A percentile compares a stretch with the other conserved stretches of the same genome.
Evolutionary conservation across 2,797 vertebrate genomes (phyloP).

Genomic region (Mus caroli): DNA sequence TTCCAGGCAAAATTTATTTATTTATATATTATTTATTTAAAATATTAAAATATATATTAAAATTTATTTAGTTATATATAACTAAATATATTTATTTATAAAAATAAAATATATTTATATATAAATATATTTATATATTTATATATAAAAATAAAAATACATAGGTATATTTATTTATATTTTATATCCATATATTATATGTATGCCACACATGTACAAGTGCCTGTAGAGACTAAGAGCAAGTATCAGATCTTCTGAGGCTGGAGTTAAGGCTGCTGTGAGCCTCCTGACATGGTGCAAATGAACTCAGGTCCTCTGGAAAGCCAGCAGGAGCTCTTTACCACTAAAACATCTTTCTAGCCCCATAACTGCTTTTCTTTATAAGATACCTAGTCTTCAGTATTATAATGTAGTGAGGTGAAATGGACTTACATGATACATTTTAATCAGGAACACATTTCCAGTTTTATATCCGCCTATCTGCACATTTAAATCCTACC

Average conservation of each 20-base stretch:
- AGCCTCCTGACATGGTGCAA: neutral
- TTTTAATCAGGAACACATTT: slow-evolving; percentile 26
- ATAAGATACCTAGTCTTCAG: neutral
- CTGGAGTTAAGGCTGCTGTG: neutral
- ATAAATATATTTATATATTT: no score
- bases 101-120: no score
- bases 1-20: no score
- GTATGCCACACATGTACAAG: neutral
- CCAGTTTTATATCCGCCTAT: neutral
- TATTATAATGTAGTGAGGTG: neutral
- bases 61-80: no score
- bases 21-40: no score
- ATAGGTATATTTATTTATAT: no score
- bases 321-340: neutral
- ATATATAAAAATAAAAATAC: no score
- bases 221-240: neutral
- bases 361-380: neutral
- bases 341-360: neutral
- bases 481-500: neutral
- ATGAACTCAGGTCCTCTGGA: neutral
- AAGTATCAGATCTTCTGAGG: neutral
- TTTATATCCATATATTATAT: neutral
- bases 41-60: no score
- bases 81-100: no score
- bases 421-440: neutral